Percentiles rank a stretch among this genome's conserved stretches.
These are phyloP conservation scores for Melanargia galathea DNA, from an alignment of 2,888 invertebrate species.

Conservation along the genomic window DNA sequence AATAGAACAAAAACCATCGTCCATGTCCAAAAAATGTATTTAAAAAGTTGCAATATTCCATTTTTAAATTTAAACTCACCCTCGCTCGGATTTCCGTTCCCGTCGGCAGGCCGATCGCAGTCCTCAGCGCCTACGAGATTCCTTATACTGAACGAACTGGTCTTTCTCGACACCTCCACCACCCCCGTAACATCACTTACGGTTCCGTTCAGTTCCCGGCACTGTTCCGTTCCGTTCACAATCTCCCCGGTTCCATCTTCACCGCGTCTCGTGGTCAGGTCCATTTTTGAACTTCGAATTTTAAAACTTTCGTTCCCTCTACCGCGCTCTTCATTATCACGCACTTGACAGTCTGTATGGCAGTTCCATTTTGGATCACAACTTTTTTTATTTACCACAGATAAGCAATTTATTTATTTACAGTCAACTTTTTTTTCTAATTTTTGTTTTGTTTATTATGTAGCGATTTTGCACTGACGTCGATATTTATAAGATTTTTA, in stretches of 20 bases:
- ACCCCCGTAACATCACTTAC: conserved; percentile 62
- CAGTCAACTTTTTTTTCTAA: conserved; percentile 17
- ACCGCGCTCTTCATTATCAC: conserved; percentile 43
- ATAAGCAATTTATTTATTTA: conserved; percentile 16
- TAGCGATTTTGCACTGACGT: conserved; percentile 18
- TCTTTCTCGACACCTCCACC: conserved; percentile 65
- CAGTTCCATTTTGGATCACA: conserved; percentile 41
- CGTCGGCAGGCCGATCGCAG: conserved; percentile 62
- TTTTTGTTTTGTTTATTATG: conserved; percentile 6
- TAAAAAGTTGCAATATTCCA: conserved; percentile 8
- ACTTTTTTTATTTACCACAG: conserved; percentile 20
- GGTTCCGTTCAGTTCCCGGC: conserved; percentile 63
- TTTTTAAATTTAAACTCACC: conserved; percentile 56
- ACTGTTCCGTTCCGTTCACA: conserved; percentile 61
- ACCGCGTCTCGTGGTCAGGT: conserved; percentile 75
- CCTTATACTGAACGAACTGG: conserved; percentile 71
- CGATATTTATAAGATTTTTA: not conserved
- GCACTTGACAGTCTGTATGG: conserved; percentile 35
- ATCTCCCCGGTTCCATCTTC: conserved; percentile 56
- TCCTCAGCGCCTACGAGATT: conserved; percentile 71
- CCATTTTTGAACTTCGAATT: conserved; percentile 62
- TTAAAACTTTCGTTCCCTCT: conserved; percentile 41
- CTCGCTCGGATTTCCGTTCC: conserved; percentile 56
- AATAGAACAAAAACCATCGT: not conserved
- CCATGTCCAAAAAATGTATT: not conserved